phyloP scores from a whole-genome alignment of 2,797 vertebrate genomes.

The Eulemur albifrons region DNA sequence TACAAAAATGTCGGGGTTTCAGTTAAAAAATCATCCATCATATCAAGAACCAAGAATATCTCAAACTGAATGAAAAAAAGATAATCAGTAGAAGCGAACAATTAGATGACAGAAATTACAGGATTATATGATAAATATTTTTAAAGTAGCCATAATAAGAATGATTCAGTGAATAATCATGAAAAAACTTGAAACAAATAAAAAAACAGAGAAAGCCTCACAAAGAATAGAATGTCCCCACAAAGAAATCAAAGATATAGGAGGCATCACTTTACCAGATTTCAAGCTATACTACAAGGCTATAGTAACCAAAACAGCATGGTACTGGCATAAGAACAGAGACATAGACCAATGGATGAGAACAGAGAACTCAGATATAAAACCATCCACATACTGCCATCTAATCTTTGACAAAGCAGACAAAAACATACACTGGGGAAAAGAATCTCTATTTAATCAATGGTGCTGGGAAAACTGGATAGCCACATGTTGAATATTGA shows the following conservation, averaged over 20 bases:
- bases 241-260: neutral
- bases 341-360: no score
- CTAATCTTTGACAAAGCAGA: no score
- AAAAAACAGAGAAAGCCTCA: neutral
- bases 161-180: neutral
- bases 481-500: no score
- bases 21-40: neutral
- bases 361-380: no score
- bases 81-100: neutral
- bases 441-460: no score
- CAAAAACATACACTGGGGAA: no score
- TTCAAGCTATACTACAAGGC: no score
- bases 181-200: neutral
- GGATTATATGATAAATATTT: neutral
- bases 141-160: neutral
- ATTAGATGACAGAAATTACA: neutral
- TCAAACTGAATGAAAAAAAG: constrained; percentile 17
- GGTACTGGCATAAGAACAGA: no score
- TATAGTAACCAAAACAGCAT: no score
- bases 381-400: no score
- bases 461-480: no score
- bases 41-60: neutral
- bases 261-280: no score
- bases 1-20: neutral
- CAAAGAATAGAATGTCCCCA: neutral